Conservation (phyloP, 2,113 vertebrate genomes). For the Callocephalon fimbriatum region DNA sequence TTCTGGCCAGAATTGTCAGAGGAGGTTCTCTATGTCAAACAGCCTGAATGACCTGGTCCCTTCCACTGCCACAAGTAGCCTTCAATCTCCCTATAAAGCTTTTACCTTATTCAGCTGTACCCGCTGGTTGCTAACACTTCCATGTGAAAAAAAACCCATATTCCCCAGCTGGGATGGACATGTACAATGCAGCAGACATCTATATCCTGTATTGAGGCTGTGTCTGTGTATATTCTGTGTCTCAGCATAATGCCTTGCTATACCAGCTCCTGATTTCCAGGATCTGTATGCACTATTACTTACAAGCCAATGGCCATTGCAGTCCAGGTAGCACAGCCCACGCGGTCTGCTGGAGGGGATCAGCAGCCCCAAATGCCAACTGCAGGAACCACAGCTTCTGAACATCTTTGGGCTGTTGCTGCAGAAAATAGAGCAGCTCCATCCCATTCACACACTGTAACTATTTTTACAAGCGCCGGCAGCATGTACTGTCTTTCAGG, state of each 20-base stretch:
- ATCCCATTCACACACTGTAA: not conserved
- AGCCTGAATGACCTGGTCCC: not conserved
- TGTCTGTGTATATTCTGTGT: not conserved
- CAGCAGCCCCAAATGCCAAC: not conserved
- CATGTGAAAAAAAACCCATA: not conserved
- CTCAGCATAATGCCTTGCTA: not conserved
- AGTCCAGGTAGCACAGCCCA: not conserved
- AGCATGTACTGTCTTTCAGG: not conserved
- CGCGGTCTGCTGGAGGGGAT: fast-evolving
- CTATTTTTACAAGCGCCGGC: not conserved
- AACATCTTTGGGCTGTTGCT: not conserved
- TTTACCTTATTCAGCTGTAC: not conserved
- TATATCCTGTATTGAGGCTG: not conserved
- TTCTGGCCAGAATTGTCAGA: not conserved
- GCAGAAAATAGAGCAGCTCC: not conserved
- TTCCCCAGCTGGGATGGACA: not conserved
- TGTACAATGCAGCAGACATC: not conserved
- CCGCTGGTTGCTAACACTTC: not conserved
- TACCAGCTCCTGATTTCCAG: not conserved
- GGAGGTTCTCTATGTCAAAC: not conserved
- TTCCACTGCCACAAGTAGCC: not conserved
- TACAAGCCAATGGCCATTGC: fast-evolving
- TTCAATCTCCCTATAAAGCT: not conserved
- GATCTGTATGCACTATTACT: too few relatives aligned
- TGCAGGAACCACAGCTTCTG: not conserved